phyloP scores from a whole-genome alignment of 2,113 vertebrate genomes.

The Rhizomys pruinosus region DNA sequence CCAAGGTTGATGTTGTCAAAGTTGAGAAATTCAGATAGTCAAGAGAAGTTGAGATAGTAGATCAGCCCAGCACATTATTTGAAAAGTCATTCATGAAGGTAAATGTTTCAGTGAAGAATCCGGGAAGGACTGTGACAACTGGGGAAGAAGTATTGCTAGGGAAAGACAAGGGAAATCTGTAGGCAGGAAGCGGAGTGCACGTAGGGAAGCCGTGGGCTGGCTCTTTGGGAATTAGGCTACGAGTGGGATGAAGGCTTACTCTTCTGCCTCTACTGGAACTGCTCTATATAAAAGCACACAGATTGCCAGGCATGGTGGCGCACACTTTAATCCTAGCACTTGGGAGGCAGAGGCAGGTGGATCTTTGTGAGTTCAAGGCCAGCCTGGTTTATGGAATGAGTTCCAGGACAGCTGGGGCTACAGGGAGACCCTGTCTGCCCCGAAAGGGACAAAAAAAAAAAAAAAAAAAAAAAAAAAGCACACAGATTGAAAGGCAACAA shows the following conservation, averaged over 20 bases:
- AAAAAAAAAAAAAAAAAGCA: too few relatives aligned
- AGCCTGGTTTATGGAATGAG: too few relatives aligned
- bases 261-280: not conserved
- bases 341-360: too few relatives aligned
- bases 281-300: not conserved
- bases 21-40: not conserved
- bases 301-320: too few relatives aligned
- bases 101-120: not conserved
- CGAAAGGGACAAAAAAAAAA: too few relatives aligned
- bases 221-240: not conserved
- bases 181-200: not conserved
- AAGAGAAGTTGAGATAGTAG: constrained; percentile 46
- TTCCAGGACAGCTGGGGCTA: too few relatives aligned
- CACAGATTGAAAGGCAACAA: too few relatives aligned
- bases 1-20: not conserved
- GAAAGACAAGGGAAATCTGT: not conserved
- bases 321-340: too few relatives aligned
- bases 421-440: too few relatives aligned
- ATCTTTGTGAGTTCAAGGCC: too few relatives aligned
- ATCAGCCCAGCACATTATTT: not conserved
- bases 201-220: not conserved
- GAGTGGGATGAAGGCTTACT: not conserved
- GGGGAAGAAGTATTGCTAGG: not conserved
- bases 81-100: not conserved
- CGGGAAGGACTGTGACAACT: not conserved